These are phyloP conservation scores for Aquatica leii DNA, from an alignment of 2,888 invertebrate species.

Conservation along the genomic window DNA sequence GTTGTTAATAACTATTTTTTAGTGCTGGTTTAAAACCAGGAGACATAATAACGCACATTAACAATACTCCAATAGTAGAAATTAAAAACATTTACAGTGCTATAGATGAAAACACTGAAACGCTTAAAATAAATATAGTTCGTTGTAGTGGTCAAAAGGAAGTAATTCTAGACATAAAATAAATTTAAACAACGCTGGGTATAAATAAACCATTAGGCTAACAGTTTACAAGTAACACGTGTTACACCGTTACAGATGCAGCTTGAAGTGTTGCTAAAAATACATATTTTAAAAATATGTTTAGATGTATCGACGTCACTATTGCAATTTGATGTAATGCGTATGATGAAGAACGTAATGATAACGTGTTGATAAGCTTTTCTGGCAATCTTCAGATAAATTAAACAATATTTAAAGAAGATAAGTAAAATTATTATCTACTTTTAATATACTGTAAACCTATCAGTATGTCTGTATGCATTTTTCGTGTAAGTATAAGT, in stretches of 20 bases:
- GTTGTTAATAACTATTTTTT: not conserved
- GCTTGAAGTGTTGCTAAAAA: conserved; percentile 16
- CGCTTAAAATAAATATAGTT: conserved; percentile 22
- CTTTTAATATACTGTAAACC: too few relatives aligned
- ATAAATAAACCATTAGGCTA: conserved; percentile 15
- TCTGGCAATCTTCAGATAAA: too few relatives aligned
- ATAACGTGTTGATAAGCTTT: too few relatives aligned
- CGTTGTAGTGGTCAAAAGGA: too few relatives aligned
- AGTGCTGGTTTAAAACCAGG: conserved; percentile 80
- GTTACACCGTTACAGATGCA: conserved; percentile 12
- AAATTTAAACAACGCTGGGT: conserved; percentile 9
- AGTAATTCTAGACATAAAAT: too few relatives aligned
- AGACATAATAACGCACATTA: conserved; percentile 81
- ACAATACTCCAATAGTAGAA: conserved; percentile 69
- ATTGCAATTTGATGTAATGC: too few relatives aligned
- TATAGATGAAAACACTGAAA: not conserved
- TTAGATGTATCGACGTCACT: conserved; percentile 14
- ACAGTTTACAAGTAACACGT: conserved; percentile 22
- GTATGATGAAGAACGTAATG: too few relatives aligned
- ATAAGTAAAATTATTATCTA: too few relatives aligned
- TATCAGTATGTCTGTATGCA: too few relatives aligned
- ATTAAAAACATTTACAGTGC: conserved; percentile 57
- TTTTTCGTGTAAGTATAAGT: too few relatives aligned
- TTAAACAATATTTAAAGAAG: too few relatives aligned
- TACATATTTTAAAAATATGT: conserved; percentile 11